Conservation (phyloP, 1,140 invertebrate species). For the Drosophila nigromelanica region DNA sequence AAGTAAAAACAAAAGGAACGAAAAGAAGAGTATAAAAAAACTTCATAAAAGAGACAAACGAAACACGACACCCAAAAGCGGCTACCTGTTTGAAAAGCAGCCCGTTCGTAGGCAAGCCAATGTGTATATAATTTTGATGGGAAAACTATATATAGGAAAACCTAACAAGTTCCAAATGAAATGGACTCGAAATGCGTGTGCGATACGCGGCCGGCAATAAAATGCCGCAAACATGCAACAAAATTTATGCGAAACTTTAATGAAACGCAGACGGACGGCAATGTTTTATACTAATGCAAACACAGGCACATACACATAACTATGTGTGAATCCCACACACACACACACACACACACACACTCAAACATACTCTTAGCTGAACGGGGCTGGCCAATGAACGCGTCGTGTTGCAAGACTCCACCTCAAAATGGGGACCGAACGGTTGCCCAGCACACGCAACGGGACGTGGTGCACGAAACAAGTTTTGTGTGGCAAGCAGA, state of each 20-base stretch:
- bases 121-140: slow-evolving; percentile 30
- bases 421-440: slow-evolving; percentile 69
- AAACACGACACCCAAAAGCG: slow-evolving; percentile 28
- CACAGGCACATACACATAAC: background rate
- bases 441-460: slow-evolving; percentile 41
- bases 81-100: slow-evolving; percentile 30
- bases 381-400: slow-evolving; percentile 58
- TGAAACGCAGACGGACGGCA: slow-evolving; percentile 55
- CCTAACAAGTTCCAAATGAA: slow-evolving; percentile 67
- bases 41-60: slow-evolving; percentile 63
- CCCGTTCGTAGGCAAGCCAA: slow-evolving; percentile 1
- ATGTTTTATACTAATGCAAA: slow-evolving; percentile 11
- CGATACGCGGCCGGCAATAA: slow-evolving; percentile 63
- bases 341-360: slow-evolving; percentile 4
- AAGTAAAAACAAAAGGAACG: slow-evolving; percentile 17
- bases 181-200: slow-evolving; percentile 74
- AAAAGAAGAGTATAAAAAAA: slow-evolving; percentile 33
- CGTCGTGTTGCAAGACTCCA: slow-evolving; percentile 61
- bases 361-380: background rate
- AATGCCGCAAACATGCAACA: slow-evolving; percentile 74
- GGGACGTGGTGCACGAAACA: slow-evolving; percentile 43
- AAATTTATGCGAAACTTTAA: slow-evolving; percentile 80
- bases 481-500: slow-evolving; percentile 54
- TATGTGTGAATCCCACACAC: slow-evolving; percentile 12
- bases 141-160: slow-evolving; percentile 50